A percentile compares a stretch with the other conserved stretches of the same genome.
Evolutionary conservation across 2,113 vertebrate genomes (phyloP).

Genomic region (Neofelis nebulosa): DNA sequence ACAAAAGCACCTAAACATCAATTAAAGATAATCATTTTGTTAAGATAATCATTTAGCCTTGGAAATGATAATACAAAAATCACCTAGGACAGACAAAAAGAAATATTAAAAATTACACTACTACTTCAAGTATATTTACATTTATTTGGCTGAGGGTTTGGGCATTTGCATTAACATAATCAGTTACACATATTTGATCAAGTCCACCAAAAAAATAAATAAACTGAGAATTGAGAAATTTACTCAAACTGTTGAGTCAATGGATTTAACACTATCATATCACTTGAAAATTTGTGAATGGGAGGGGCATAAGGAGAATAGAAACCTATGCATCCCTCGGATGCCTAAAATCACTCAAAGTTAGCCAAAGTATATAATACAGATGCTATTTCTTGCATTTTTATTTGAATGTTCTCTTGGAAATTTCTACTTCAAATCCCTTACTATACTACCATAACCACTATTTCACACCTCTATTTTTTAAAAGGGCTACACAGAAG

Average conservation of each 20-base stretch:
- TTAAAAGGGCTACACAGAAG: background rate
- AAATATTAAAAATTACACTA: background rate
- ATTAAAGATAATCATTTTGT: background rate
- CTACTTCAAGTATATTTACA: background rate
- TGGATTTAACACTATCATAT: background rate
- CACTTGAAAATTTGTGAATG: conserved; percentile 18
- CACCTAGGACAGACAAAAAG: background rate
- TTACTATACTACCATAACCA: background rate
- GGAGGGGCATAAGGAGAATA: background rate
- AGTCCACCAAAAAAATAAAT: background rate
- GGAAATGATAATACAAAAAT: background rate
- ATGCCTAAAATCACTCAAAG: background rate
- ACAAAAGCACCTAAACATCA: background rate
- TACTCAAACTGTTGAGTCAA: background rate
- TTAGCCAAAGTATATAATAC: background rate
- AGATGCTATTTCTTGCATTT: background rate
- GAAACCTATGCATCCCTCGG: background rate
- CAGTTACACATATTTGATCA: background rate
- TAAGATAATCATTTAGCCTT: background rate
- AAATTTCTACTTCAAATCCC: background rate
- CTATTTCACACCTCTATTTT: background rate
- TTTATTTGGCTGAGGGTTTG: background rate
- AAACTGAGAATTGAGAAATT: background rate
- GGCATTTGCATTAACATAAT: background rate
- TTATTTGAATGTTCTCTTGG: conserved; percentile 12